These are phyloP conservation scores for Grallaria varia DNA, from an alignment of 2,113 vertebrate genomes.

Conservation along the genomic window DNA sequence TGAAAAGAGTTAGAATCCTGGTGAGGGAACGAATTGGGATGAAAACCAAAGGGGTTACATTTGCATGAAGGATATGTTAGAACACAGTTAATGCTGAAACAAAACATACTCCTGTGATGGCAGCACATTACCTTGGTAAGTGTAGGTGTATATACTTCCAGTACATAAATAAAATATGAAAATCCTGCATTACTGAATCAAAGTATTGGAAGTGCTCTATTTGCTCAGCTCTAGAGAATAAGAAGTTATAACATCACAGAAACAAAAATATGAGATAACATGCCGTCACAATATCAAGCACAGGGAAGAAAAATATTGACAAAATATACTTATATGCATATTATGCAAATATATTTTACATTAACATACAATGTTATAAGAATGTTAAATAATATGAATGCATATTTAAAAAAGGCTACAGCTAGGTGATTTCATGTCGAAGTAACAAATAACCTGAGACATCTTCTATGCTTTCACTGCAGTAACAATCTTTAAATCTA, in stretches of 20 bases:
- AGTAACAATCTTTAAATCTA: conserved; percentile 62
- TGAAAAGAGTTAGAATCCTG: conserved; percentile 67
- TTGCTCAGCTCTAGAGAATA: conserved; percentile 65
- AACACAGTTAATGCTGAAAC: conserved; percentile 16
- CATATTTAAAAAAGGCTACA: conserved; percentile 63
- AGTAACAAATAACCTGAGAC: conserved; percentile 78
- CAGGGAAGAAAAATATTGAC: conserved; percentile 69
- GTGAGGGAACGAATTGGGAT: conserved; percentile 43
- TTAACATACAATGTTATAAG: conserved; percentile 78
- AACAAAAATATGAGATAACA: conserved; percentile 75
- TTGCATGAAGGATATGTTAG: conserved; percentile 43
- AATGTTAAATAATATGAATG: conserved; percentile 62
- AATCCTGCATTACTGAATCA: conserved; percentile 68
- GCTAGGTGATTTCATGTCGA: conserved; percentile 67
- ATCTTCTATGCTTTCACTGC: conserved; percentile 59
- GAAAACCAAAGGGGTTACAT: conserved; percentile 37
- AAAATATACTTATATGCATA: conserved; percentile 79
- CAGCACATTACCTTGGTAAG: conserved; percentile 49
- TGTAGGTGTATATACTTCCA: conserved; percentile 23
- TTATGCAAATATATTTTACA: conserved; percentile 79
- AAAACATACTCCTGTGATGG: conserved; percentile 43
- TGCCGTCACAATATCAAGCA: conserved; percentile 77
- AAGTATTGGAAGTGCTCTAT: conserved; percentile 62
- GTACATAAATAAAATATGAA: conserved; percentile 72
- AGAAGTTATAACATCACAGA: conserved; percentile 69